Evolutionary conservation across 2,797 vertebrate species (phyloP).

Genomic region (Rachycentron canadum): DNA sequence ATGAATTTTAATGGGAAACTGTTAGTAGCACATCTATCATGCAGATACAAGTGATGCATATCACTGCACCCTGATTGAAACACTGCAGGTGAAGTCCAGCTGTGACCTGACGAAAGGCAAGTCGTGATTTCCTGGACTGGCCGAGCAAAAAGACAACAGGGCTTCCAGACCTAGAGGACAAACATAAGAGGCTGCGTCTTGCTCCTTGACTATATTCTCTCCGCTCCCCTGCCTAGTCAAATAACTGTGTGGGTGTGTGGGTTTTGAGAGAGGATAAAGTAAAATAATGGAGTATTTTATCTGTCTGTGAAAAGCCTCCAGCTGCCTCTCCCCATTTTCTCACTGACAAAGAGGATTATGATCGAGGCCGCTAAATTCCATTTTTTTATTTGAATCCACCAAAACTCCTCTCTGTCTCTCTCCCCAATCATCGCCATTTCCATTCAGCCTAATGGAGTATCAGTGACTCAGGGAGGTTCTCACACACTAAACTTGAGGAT

Average conservation of each 20-base stretch:
- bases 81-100: not conserved
- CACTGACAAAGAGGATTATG: constrained; percentile 63
- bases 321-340: constrained; percentile 54
- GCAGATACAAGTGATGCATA: not conserved
- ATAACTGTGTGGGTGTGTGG: constrained; percentile 41
- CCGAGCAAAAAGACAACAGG: not conserved
- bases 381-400: constrained; percentile 21
- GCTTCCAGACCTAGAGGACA: constrained; percentile 6
- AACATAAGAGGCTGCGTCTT: not conserved
- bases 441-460: constrained; percentile 56
- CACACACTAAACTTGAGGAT: constrained; percentile 43
- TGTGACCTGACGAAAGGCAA: not conserved
- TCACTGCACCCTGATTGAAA: not conserved
- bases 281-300: constrained; percentile 58
- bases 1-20: not conserved
- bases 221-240: constrained; percentile 15
- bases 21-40: not conserved
- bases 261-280: constrained; percentile 45
- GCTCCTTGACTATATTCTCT: constrained; percentile 21
- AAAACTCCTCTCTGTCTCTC: not conserved
- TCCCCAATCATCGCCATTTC: constrained; percentile 28
- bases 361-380: constrained; percentile 47
- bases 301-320: constrained; percentile 44
- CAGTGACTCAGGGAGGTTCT: constrained; percentile 45
- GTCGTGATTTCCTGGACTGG: constrained; percentile 7